Conservation (phyloP, 2,113 vertebrate species). For the Brienomyrus longianalis region DNA sequence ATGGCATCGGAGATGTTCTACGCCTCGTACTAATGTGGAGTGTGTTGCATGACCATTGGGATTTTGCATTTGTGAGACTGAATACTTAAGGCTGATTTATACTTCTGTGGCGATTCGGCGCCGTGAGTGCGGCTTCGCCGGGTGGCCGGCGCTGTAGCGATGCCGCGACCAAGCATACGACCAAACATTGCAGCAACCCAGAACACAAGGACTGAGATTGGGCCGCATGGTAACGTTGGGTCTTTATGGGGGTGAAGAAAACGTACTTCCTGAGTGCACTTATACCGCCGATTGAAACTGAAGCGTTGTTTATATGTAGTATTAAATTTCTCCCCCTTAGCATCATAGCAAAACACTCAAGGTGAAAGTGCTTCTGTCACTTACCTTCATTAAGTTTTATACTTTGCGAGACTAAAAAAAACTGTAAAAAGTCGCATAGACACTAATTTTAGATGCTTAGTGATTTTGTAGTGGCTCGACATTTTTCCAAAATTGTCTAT, state of each 20-base stretch:
- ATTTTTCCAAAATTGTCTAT: not conserved
- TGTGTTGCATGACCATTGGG: conserved; percentile 47
- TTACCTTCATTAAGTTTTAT: not conserved
- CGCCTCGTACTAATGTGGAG: conserved; percentile 48
- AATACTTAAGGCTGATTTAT: not conserved
- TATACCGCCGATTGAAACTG: not conserved
- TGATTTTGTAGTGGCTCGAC: not conserved
- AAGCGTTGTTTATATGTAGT: not conserved
- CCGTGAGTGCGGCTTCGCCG: not conserved
- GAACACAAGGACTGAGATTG: not conserved
- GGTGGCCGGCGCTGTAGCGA: no score
- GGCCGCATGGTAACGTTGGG: not conserved
- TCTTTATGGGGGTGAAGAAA: not conserved
- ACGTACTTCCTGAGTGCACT: not conserved
- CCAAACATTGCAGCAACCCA: not conserved
- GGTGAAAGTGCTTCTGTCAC: not conserved
- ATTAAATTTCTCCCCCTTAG: not conserved
- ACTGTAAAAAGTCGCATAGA: not conserved
- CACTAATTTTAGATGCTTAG: not conserved
- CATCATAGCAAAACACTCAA: not conserved
- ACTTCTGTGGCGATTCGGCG: not conserved
- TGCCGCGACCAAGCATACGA: no score
- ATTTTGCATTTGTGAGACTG: conserved; percentile 31
- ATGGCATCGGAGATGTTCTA: conserved; percentile 48
- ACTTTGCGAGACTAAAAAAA: not conserved